Evolutionary conservation across 1,140 invertebrate species (phyloP), one percentile per base, ranked within the genome.

Genomic region (Apolygus lucorum): DNA sequence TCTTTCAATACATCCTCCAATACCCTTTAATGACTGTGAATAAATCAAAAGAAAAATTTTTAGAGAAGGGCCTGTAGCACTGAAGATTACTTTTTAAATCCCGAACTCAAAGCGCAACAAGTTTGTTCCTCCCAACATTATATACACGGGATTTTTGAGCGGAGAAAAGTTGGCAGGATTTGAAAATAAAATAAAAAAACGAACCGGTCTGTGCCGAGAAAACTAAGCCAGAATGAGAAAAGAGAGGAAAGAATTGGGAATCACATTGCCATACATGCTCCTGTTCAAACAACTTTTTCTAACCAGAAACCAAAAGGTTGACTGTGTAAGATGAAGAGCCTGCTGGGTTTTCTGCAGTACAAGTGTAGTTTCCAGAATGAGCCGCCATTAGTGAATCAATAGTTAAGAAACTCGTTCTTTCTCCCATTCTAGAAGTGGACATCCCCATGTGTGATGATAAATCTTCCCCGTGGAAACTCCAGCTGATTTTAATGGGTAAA

Each of bases 381-480:
- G 84, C 81, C 52, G 86, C 88, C 68, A 84, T 83, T n/a, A 90
- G 88, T 71, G 86, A 86, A 75, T 90, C 87, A 74, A 93, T 91
- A 68, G 86, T 89, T 71, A 93, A 79, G 59, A 89, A 84, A 73
- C 88, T 90, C 42, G 86, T 80, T 79, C 86, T 83, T 82, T 92
- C 81, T 76, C 90, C 82, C 70, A 80, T 83, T 81, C 88, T 84
- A 70, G 81, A 74, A 74, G 90, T 75, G 73, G 80, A 78, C 78
- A 94, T 76, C 75, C 88, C 85, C 76, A 81, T 71, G 67, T 76
- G 73, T 29, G 76, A 80, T 63, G 79, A 74, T 22, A 86, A 75
- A 70, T 77, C 75, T 63, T 80, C 76, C 68, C 80, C 81, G 74
- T 87, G 87, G 75, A 90, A 85, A 54, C 83, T 85, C 84, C 82